A percentile compares a stretch with the other conserved stretches of the same genome.
phyloP scores from a whole-genome alignment of 2,113 vertebrate genomes.

The Poicephalus gulielmi region DNA sequence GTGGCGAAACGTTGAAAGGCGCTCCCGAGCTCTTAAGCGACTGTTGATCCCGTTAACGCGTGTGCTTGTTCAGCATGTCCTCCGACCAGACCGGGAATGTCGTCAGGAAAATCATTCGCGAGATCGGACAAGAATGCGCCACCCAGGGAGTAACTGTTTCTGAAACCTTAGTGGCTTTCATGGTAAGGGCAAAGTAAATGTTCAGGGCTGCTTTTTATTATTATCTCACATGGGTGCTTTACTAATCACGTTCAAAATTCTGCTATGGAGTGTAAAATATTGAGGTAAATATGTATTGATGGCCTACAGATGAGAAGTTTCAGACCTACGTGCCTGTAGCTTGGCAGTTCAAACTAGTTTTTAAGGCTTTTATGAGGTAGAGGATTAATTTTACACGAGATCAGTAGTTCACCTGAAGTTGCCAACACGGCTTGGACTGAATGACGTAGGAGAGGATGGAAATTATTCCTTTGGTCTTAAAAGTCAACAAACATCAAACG shows the following conservation, averaged over 20 bases:
- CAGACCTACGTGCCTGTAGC: neutral
- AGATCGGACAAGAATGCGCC: conserved; percentile 77
- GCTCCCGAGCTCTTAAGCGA: fast-evolving
- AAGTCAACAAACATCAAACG: neutral
- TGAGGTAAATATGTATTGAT: neutral
- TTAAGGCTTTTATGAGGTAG: neutral
- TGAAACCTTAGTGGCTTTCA: conserved; percentile 84
- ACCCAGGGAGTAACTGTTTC: conserved; percentile 73
- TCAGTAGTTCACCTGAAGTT: neutral
- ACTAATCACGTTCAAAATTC: neutral
- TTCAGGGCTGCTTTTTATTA: neutral
- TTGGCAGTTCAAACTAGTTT: fast-evolving
- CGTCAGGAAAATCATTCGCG: conserved; percentile 81
- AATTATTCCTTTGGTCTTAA: neutral
- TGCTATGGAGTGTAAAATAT: neutral
- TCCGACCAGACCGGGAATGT: conserved; percentile 67
- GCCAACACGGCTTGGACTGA: fast-evolving
- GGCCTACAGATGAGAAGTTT: neutral
- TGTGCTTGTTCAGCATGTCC: conserved; percentile 70
- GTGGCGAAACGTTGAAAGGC: too few relatives aligned
- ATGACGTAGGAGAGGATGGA: fast-evolving
- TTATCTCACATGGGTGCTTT: neutral
- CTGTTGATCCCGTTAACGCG: neutral
- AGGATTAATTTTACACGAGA: fast-evolving
- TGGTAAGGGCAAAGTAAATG: conserved; percentile 74